phyloP scores from a whole-genome alignment of 1,140 invertebrate genomes.

The Penaeus chinensis region DNA sequence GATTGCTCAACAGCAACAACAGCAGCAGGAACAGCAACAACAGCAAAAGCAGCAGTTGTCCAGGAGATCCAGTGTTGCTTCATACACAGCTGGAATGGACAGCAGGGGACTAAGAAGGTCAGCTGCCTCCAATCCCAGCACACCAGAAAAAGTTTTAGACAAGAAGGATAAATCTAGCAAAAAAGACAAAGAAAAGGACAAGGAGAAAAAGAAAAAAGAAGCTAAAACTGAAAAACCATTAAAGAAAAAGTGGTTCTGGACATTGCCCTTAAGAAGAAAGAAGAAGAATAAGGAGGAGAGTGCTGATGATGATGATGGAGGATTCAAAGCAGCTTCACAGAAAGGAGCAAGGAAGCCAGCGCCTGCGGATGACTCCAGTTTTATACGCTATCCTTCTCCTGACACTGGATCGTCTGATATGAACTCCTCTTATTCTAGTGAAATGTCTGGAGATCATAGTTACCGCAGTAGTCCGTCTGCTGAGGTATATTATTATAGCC shows the following conservation, averaged over 20 bases:
- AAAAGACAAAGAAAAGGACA: conserved; percentile 63
- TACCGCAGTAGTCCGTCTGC: conserved; percentile 63
- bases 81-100: conserved; percentile 53
- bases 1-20: conserved; percentile 49
- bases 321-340: conserved; percentile 61
- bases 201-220: conserved; percentile 63
- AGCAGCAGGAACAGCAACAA: conserved; percentile 34
- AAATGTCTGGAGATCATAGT: conserved; percentile 61
- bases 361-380: conserved; percentile 59
- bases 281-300: conserved; percentile 62
- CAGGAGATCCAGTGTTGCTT: conserved; percentile 51
- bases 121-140: conserved; percentile 59
- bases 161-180: conserved; percentile 62
- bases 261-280: conserved; percentile 61
- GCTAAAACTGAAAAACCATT: conserved; percentile 61
- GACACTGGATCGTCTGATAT: conserved; percentile 63
- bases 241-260: conserved; percentile 64
- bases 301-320: conserved; percentile 63
- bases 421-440: conserved; percentile 63
- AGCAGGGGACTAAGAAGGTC: conserved; percentile 33
- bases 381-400: conserved; percentile 63
- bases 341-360: conserved; percentile 53
- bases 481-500: conserved; percentile 63
- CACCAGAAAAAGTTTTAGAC: conserved; percentile 61
- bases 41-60: conserved; percentile 34